Evolutionary conservation across 2,888 invertebrate genomes (phyloP), one percentile per base, ranked within the genome.

Genomic region (Thymelicus sylvestris): DNA sequence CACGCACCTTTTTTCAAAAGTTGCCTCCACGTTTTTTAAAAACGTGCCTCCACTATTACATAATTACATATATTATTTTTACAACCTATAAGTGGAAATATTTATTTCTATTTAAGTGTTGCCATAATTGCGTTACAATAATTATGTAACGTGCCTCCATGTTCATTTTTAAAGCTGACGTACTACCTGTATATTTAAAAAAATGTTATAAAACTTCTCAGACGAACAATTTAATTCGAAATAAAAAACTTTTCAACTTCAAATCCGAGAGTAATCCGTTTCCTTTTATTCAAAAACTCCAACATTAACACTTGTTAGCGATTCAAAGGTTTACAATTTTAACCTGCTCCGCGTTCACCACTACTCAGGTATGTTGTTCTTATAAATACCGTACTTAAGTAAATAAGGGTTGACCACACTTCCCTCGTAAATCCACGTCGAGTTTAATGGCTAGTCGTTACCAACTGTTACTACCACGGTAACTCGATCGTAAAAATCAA

Each of bases 321-420:
- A 39, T 59, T 59, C n/a, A 55, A 55, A 55, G 39, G 59, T 39
- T 39, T 39, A 59, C 59, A n/a, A 31, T 55, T 59, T 59, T 59
- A 59, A 38, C 59, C 38, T 10, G 38, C 38, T 6, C 13, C 57
- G 57, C 24, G 59, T 47, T 60, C 59, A 48, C 38, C 38, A 60
- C 66, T 67, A 19, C 31, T 6, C 79, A 78, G 83, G 81, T 79
- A 79, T 55, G 55, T 55, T 55, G 78, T 81, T 80, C 74, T 76
- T 79, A 79, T 80, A 79, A 83, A 81, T 78, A 80, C 81, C 75
- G 82, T 85, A 80, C 86, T 84, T 83, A 83, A 85, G 83, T 85
- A 84, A 86, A 83, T 83, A 83, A 83, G 83, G 84, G 83, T 78
- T 79, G 81, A 74, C 73, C 74, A 74, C 76, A 74, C 74, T 69